These are phyloP conservation scores for Bufo bufo DNA, from an alignment of 2,113 vertebrate species.

Conservation along the genomic window DNA sequence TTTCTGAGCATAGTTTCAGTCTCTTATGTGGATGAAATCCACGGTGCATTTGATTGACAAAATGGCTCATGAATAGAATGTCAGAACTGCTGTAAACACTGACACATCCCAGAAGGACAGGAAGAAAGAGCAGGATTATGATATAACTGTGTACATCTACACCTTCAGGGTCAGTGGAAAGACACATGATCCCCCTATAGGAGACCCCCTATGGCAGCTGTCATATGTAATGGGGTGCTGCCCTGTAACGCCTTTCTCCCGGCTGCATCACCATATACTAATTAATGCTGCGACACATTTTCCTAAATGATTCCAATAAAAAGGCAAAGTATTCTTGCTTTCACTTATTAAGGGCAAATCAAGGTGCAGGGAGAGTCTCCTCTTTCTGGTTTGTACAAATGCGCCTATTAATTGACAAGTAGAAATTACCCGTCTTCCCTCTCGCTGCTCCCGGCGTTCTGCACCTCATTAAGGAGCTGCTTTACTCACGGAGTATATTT, in stretches of 20 bases:
- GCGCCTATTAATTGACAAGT: background rate
- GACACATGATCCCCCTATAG: background rate
- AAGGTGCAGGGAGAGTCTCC: background rate
- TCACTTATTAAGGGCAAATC: background rate
- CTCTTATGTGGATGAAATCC: no score
- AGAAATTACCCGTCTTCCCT: background rate
- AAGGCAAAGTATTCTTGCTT: background rate
- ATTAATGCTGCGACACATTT: background rate
- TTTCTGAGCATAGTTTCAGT: no score
- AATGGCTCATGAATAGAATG: background rate
- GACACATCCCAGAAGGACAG: background rate
- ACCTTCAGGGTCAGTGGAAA: no score
- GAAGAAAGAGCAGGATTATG: no score
- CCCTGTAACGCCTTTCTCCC: background rate
- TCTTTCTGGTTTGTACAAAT: background rate
- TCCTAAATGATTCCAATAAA: background rate
- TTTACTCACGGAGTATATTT: background rate
- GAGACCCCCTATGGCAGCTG: background rate
- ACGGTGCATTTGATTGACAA: no score
- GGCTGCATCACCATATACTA: background rate
- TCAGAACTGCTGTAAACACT: background rate
- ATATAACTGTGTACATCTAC: no score
- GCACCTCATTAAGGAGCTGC: background rate
- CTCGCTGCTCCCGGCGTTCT: background rate
- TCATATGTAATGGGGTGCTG: background rate